Evolutionary conservation across 2,888 invertebrate species (phyloP), one percentile per base, ranked within the genome.

Genomic region (Diaphora mendica): DNA sequence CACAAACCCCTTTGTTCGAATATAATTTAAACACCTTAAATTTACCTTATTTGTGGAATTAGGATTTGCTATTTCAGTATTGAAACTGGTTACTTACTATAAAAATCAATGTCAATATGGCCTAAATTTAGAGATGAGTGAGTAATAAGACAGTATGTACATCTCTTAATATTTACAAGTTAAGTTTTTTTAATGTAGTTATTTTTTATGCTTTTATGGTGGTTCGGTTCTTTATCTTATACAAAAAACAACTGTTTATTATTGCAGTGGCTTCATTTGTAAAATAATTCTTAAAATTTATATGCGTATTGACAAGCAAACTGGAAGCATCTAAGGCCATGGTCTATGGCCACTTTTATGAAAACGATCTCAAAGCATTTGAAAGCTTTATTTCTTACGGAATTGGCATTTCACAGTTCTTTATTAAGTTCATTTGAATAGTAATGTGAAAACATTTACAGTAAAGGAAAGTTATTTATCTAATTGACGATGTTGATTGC

Each of bases 1-100:
- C 81, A 84, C 74, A 79, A 79, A 75, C 75, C 86, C 86, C 86
- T 89, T 85, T 85, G 82, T 78, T 76, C 77, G 62, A 81, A 79
- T 74, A 84, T 76, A 77, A 82, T 79, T 80, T 71, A 70, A 79
- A 76, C 74, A 35, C 55, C n/a, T 23, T 62, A 72, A 62, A 48
- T 35, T 74, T 68, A 72, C 73, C 59, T 30, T 59, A 66, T 71
- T 66, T 66, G 59, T 30, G 44, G 44, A 67, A 44, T 44, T 30
- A 9, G 30, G 30, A 62, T 30, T 26, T 26, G 15, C 17, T 26
- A 51, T 67, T 44, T 8, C 51, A 64, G 68, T 11, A 33, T 20
- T 17, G 33, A 30, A 44, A 48, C 13, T 4, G 30, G 67, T 20
- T n/a, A 26, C 26, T 26, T 23, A 11, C 11, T 11, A 55, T 26